Percentiles rank a stretch among this genome's conserved stretches.
These are phyloP conservation scores for Oreochromis grahami DNA, from an alignment of 2,797 vertebrate genomes.

Conservation along the genomic window DNA sequence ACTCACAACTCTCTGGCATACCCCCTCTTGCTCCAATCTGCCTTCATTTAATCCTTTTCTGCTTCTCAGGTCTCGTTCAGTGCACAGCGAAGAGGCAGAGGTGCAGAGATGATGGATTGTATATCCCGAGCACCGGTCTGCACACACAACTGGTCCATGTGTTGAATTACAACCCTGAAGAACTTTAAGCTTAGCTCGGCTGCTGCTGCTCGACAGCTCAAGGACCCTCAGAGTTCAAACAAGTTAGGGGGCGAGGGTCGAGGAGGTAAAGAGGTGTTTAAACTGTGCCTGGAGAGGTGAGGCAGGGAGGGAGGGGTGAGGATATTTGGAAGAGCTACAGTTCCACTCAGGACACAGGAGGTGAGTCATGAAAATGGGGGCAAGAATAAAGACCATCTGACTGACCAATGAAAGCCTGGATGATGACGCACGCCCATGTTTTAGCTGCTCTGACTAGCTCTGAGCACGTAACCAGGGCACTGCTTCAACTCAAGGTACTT, in stretches of 20 bases:
- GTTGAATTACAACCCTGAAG: slow-evolving; percentile 19
- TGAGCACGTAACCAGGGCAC: slow-evolving; percentile 12
- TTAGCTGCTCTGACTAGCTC: neutral
- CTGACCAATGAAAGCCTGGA: slow-evolving; percentile 11
- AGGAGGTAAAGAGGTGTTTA: neutral
- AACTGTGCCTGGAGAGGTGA: neutral
- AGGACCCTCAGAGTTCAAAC: slow-evolving; percentile 50
- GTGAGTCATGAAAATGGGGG: slow-evolving; percentile 28
- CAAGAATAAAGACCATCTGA: neutral
- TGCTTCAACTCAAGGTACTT: slow-evolving; percentile 14
- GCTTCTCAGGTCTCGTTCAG: neutral
- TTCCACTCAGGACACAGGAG: neutral
- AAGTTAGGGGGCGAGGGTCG: neutral
- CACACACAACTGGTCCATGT: neutral
- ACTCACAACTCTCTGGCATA: neutral
- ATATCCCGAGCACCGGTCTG: neutral
- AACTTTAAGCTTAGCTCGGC: neutral
- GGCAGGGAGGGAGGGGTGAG: neutral
- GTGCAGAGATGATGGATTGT: neutral
- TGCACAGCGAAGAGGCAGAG: neutral
- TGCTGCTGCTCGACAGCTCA: slow-evolving; percentile 44
- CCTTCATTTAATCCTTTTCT: neutral
- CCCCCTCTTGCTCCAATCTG: neutral
- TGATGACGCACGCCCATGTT: neutral
- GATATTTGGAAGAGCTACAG: slow-evolving; percentile 1